These are phyloP conservation scores for Trogon surrucura DNA, from an alignment of 2,113 vertebrate genomes.

Conservation along the genomic window DNA sequence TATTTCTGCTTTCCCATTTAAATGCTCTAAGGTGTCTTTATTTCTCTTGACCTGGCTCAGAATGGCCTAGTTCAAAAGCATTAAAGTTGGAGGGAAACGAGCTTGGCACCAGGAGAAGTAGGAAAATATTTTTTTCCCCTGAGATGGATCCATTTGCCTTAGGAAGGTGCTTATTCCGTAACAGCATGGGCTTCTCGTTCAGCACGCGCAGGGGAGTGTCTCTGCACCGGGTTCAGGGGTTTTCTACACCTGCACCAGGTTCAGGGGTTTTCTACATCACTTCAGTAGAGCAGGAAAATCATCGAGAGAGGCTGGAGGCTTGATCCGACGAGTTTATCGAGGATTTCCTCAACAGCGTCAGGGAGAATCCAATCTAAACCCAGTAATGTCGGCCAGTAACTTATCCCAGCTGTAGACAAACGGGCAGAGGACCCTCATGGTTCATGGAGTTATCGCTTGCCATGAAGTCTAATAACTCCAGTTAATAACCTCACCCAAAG, in stretches of 20 bases:
- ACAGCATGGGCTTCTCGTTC: not conserved
- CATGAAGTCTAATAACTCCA: not conserved
- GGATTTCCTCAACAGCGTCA: not conserved
- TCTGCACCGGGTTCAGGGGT: not conserved
- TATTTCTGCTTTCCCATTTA: not conserved
- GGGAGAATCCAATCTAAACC: not conserved
- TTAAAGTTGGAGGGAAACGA: constrained; percentile 1
- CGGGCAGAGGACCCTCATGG: not conserved
- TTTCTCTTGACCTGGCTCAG: constrained; percentile 8
- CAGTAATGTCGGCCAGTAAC: not conserved
- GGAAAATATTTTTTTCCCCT: not conserved
- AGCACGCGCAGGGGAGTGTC: not conserved
- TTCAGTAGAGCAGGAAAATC: not conserved
- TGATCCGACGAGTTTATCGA: not conserved
- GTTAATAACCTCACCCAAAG: not conserved
- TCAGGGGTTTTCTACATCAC: not conserved
- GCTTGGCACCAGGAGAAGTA: not conserved
- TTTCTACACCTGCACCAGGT: not conserved
- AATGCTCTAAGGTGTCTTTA: constrained; percentile 4
- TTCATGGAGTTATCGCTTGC: not conserved
- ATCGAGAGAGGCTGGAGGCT: not conserved
- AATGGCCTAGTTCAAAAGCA: not conserved
- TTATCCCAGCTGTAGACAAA: not conserved
- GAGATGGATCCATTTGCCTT: not conserved
- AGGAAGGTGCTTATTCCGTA: not conserved